Percentiles rank a stretch among this genome's conserved stretches.
Evolutionary conservation across 1,140 invertebrate genomes (phyloP).

Genomic region (Drosophila tristis): DNA sequence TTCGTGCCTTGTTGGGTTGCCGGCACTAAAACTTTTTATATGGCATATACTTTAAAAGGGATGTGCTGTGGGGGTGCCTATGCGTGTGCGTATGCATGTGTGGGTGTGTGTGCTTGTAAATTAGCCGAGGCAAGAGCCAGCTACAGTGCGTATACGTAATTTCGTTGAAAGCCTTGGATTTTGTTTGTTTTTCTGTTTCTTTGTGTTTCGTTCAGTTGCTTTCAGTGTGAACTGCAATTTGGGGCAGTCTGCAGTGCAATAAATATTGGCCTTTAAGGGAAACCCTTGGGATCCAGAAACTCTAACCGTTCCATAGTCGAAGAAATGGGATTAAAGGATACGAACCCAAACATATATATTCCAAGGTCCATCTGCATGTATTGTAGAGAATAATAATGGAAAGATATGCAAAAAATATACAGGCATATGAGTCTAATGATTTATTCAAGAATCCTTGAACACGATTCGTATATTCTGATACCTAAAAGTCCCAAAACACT

Average conservation of each 20-base stretch:
- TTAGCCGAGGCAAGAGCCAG: conserved; percentile 47
- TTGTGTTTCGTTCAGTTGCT: not conserved
- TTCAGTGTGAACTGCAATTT: conserved; percentile 34
- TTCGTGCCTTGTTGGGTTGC: conserved; percentile 56
- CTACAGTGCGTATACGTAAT: conserved; percentile 70
- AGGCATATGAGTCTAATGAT: not conserved
- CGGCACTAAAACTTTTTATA: conserved; percentile 64
- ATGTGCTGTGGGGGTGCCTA: not conserved
- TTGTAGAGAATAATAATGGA: too few species aligned
- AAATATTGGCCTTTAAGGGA: conserved; percentile 13
- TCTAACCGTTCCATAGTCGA: too few species aligned
- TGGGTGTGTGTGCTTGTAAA: conserved; percentile 42
- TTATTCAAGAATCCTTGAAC: too few species aligned
- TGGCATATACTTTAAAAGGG: conserved; percentile 52
- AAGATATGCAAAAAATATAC: too few species aligned
- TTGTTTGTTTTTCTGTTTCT: conserved; percentile 23
- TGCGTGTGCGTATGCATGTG: not conserved
- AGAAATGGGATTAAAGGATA: too few species aligned
- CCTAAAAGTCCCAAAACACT: too few species aligned
- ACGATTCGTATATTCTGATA: too few species aligned
- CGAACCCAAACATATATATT: conserved; percentile 3
- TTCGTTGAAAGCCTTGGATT: conserved; percentile 40
- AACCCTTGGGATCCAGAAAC: not conserved
- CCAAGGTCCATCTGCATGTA: not conserved
- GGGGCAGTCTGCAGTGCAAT: conserved; percentile 29